These are phyloP conservation scores for Coenonympha glycerion DNA, from an alignment of 2,888 invertebrate genomes.

Conservation along the genomic window DNA sequence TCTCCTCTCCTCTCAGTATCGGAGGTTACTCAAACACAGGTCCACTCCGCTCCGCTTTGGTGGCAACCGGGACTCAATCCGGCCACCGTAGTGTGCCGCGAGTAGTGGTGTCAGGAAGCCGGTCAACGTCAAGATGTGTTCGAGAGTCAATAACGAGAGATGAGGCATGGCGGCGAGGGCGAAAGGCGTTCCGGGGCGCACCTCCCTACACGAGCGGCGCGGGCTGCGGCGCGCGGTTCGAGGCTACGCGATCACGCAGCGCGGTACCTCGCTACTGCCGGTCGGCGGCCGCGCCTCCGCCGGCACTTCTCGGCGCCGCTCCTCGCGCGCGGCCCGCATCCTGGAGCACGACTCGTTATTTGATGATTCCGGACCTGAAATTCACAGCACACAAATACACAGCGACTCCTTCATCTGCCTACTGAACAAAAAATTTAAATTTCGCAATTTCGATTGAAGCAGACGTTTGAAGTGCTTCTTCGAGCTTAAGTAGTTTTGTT, in stretches of 20 bases:
- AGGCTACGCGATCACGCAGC: slow-evolving; percentile 56
- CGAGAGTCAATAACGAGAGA: too few species aligned
- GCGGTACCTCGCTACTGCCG: slow-evolving; percentile 72
- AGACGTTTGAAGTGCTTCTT: too few species aligned
- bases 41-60: too few species aligned
- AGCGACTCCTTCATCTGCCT: not conserved
- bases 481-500: too few species aligned
- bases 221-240: slow-evolving; percentile 19
- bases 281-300: slow-evolving; percentile 59
- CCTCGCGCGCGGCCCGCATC: slow-evolving; percentile 65
- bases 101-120: too few species aligned
- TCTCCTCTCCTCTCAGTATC: too few species aligned
- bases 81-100: too few species aligned
- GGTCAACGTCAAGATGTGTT: too few species aligned
- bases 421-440: not conserved
- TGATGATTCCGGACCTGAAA: slow-evolving; percentile 57
- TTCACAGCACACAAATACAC: not conserved
- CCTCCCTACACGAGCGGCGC: slow-evolving; percentile 34
- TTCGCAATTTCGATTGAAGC: too few species aligned
- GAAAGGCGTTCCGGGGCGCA: slow-evolving; percentile 39
- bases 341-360: slow-evolving; percentile 68
- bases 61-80: too few species aligned
- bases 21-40: too few species aligned
- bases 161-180: slow-evolving; percentile 31
- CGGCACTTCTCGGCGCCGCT: slow-evolving; percentile 63